A percentile compares a stretch with the other conserved stretches of the same genome.
Evolutionary conservation across 1,140 invertebrate genomes (phyloP).

Genomic region (Drosophila azteca): DNA sequence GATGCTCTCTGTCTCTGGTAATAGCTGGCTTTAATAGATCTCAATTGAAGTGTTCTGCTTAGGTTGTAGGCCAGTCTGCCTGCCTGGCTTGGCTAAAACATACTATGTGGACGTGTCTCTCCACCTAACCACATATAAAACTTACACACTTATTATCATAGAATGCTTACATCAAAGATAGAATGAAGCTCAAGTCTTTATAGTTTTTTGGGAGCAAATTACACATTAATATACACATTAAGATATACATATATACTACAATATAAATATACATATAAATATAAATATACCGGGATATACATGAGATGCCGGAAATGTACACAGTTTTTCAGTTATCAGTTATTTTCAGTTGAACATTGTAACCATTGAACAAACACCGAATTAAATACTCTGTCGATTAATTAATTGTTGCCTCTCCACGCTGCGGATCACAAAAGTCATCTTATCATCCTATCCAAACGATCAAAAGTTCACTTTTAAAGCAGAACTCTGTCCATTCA

Average conservation of each 20-base stretch:
- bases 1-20: constrained; percentile 16
- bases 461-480: constrained; percentile 30
- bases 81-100: constrained; percentile 51
- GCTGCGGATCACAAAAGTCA: constrained; percentile 47
- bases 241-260: constrained; percentile 22
- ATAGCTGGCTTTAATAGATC: constrained; percentile 10
- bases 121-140: constrained; percentile 50
- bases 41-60: constrained; percentile 36
- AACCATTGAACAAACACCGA: constrained; percentile 25
- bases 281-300: constrained; percentile 34
- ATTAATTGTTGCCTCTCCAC: constrained; percentile 11
- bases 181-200: constrained; percentile 82
- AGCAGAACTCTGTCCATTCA: constrained; percentile 27
- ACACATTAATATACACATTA: constrained; percentile 60
- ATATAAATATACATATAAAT: constrained; percentile 6
- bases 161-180: constrained; percentile 76
- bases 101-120: constrained; percentile 11
- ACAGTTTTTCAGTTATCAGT: constrained; percentile 36
- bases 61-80: constrained; percentile 13
- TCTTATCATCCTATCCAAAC: constrained; percentile 30
- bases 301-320: constrained; percentile 56
- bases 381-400: constrained; percentile 20
- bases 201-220: constrained; percentile 64
- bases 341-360: constrained; percentile 29
- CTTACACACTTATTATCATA: constrained; percentile 66